A percentile compares a stretch with the other conserved stretches of the same genome.
Conservation (phyloP, 2,113 vertebrate genomes). For the Athene noctua region DNA sequence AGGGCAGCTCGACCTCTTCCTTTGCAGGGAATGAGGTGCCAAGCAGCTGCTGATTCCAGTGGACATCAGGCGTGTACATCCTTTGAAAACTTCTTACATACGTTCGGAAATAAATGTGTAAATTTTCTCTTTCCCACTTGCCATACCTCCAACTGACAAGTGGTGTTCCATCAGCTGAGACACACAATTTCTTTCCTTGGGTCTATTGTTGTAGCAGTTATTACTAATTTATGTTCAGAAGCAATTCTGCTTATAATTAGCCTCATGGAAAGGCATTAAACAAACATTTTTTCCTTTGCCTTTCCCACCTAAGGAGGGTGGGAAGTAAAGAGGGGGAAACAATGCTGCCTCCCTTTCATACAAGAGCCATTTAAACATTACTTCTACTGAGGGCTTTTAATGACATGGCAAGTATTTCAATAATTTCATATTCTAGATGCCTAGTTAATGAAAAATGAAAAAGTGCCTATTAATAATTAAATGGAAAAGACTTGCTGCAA, state of each 20-base stretch:
- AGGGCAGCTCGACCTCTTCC: background rate
- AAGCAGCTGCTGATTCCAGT: background rate
- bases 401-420: background rate
- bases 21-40: background rate
- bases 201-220: background rate
- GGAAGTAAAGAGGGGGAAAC: background rate
- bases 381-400: background rate
- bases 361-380: background rate
- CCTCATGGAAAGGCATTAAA: constrained; percentile 51
- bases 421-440: background rate
- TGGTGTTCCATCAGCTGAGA: background rate
- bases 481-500: background rate
- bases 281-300: background rate
- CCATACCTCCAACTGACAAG: background rate
- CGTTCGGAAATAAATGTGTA: background rate
- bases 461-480: background rate
- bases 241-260: constrained; percentile 59
- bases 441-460: background rate
- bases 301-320: background rate
- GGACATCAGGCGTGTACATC: accelerated
- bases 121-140: background rate
- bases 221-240: constrained; percentile 52
- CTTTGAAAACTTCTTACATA: background rate
- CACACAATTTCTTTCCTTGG: constrained; percentile 10
- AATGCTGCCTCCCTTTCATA: background rate